Conservation (phyloP, 2,113 vertebrate species). For the Cnemophilus loriae region DNA sequence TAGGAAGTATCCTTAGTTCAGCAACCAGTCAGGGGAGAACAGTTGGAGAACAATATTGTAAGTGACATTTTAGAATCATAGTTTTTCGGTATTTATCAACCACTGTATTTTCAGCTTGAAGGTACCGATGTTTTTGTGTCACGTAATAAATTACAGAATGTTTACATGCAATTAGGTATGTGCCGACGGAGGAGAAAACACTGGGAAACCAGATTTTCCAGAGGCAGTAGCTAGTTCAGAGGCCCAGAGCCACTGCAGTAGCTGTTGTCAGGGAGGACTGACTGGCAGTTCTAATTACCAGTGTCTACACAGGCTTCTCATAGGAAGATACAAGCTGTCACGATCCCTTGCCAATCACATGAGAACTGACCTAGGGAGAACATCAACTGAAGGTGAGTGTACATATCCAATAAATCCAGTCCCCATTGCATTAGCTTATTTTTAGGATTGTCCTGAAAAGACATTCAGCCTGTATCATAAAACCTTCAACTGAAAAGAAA, state of each 20-base stretch:
- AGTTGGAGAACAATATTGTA: not conserved
- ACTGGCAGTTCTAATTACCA: conserved; percentile 78
- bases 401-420: conserved; percentile 59
- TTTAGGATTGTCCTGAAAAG: conserved; percentile 60
- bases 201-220: conserved; percentile 43
- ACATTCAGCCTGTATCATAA: conserved; percentile 39
- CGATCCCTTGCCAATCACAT: conserved; percentile 71
- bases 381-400: conserved; percentile 40
- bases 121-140: conserved; percentile 21
- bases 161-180: conserved; percentile 43
- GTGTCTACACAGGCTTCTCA: conserved; percentile 65
- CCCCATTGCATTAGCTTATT: conserved; percentile 58
- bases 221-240: conserved; percentile 58
- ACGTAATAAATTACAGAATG: not conserved
- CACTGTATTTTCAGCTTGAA: not conserved
- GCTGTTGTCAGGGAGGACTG: conserved; percentile 50
- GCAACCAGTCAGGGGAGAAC: not conserved
- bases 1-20: not conserved
- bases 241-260: conserved; percentile 29
- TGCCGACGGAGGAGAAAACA: conserved; percentile 23
- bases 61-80: not conserved
- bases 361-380: conserved; percentile 67
- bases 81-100: not conserved
- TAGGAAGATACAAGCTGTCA: conserved; percentile 71
- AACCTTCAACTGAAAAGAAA: conserved; percentile 53